Percentiles rank a stretch among this genome's conserved stretches.
Conservation (phyloP, 2,888 invertebrate genomes). For the Rhagonycha fulva region DNA sequence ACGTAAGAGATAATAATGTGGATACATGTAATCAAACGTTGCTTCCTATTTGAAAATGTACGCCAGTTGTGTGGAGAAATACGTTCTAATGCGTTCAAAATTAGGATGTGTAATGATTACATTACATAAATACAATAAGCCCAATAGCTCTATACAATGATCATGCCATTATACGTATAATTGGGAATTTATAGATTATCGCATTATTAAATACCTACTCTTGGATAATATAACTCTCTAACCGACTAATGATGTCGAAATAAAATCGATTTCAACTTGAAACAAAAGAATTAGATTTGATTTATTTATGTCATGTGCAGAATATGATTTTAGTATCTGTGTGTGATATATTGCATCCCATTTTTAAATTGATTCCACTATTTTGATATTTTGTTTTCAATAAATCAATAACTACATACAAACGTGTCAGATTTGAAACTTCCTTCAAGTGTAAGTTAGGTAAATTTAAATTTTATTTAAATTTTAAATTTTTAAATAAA, state of each 20-base stretch:
- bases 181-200: not conserved
- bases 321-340: not conserved
- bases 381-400: not conserved
- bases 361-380: not conserved
- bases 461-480: no score
- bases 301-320: not conserved
- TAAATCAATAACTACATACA: not conserved
- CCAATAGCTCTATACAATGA: not conserved
- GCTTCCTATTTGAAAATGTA: not conserved
- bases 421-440: not conserved
- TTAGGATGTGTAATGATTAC: not conserved
- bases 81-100: not conserved
- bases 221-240: conserved; percentile 4
- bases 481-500: no score
- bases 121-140: not conserved
- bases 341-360: not conserved
- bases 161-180: not conserved
- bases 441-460: not conserved
- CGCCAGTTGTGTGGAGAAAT: not conserved
- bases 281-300: conserved; percentile 1
- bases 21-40: not conserved
- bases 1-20: not conserved
- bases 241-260: not conserved
- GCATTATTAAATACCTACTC: not conserved
- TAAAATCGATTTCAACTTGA: not conserved